These are phyloP conservation scores for Hippopotamyrus pictus DNA, from an alignment of 2,797 vertebrate species.

Conservation along the genomic window DNA sequence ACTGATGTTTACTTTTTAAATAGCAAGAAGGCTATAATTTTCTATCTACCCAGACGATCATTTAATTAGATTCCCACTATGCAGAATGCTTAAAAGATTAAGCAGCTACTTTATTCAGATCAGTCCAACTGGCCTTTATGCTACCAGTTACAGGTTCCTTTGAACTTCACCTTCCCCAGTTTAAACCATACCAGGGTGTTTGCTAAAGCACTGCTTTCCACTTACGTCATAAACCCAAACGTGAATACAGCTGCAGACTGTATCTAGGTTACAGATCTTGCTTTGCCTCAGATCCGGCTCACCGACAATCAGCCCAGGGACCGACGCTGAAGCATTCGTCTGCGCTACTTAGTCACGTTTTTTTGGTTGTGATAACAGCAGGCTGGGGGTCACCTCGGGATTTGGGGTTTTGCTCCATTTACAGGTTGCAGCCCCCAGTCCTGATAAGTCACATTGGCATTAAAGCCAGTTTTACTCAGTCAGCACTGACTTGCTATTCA, in stretches of 20 bases:
- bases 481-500: background rate
- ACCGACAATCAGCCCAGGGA: background rate
- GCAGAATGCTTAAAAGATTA: background rate
- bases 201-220: background rate
- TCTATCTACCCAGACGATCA: background rate
- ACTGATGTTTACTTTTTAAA: background rate
- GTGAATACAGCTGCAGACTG: background rate
- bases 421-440: background rate
- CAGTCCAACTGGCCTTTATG: background rate
- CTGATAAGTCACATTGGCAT: background rate
- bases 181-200: background rate
- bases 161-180: background rate
- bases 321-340: background rate
- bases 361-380: background rate
- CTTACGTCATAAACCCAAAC: background rate
- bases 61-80: background rate
- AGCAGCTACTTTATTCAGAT: background rate
- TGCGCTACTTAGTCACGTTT: background rate
- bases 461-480: background rate
- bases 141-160: background rate
- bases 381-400: background rate
- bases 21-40: background rate
- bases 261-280: background rate
- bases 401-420: background rate
- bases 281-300: background rate